These are phyloP conservation scores for Ormyrus rosae DNA, from an alignment of 2,888 invertebrate genomes.

Conservation along the genomic window DNA sequence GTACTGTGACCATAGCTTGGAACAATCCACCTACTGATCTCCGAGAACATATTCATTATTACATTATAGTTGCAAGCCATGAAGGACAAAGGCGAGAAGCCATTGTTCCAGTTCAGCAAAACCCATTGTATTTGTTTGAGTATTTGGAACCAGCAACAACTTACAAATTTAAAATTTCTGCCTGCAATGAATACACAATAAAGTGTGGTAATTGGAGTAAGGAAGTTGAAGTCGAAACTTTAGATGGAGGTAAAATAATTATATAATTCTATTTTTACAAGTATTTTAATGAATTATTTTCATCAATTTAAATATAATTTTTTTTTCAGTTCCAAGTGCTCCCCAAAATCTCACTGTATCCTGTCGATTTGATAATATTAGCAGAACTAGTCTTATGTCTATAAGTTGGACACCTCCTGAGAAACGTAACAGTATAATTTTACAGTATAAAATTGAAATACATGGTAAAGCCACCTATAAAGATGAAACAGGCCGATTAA, in stretches of 20 bases:
- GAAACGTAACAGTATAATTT: constrained; percentile 87
- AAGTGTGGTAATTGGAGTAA: constrained; percentile 88
- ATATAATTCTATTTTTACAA: constrained; percentile 4
- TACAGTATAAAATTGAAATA: constrained; percentile 83
- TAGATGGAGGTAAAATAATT: constrained; percentile 81
- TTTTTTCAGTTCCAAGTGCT: constrained; percentile 80
- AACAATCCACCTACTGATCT: constrained; percentile 81
- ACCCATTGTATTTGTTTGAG: constrained; percentile 87
- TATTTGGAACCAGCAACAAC: constrained; percentile 87
- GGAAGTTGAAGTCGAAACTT: constrained; percentile 87
- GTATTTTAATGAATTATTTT: background rate
- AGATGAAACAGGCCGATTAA: constrained; percentile 76
- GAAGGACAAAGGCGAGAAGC: constrained; percentile 78
- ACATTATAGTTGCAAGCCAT: constrained; percentile 81
- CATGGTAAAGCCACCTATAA: constrained; percentile 77
- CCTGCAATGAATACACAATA: constrained; percentile 87
- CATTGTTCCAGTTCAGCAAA: constrained; percentile 81
- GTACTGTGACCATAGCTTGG: constrained; percentile 91
- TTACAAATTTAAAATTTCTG: constrained; percentile 87
- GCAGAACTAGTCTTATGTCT: constrained; percentile 80
- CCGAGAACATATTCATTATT: constrained; percentile 85
- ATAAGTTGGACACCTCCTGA: constrained; percentile 86
- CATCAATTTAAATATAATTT: too few relatives aligned
- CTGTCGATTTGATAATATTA: constrained; percentile 82
- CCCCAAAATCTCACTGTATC: constrained; percentile 82